phyloP scores from a whole-genome alignment of 2,888 invertebrate species.

The Boloria selene region DNA sequence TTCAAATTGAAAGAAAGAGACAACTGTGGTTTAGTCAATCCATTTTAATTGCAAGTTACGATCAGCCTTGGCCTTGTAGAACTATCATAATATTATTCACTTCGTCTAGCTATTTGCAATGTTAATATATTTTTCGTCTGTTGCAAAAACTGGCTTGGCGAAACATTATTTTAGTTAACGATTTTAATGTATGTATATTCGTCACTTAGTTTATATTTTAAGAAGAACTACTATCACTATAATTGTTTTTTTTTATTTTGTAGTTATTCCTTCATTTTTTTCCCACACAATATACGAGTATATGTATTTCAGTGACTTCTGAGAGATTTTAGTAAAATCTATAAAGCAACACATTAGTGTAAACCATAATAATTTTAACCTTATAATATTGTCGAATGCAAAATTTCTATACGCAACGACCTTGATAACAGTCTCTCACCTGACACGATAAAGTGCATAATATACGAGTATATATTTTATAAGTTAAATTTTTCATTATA shows the following conservation, averaged over 20 bases:
- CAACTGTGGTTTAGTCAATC: constrained; percentile 44
- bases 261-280: too few species aligned
- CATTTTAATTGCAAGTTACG: constrained; percentile 55
- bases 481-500: constrained; percentile 7
- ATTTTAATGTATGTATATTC: neutral
- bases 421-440: constrained; percentile 5
- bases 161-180: neutral
- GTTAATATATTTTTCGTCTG: constrained; percentile 37
- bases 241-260: too few species aligned
- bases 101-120: constrained; percentile 57
- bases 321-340: too few species aligned
- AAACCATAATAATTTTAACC: too few species aligned
- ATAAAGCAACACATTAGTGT: too few species aligned
- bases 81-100: constrained; percentile 46
- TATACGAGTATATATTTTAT: neutral
- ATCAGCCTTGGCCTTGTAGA: constrained; percentile 75
- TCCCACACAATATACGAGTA: too few species aligned
- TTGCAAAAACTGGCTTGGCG: neutral
- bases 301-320: too few species aligned
- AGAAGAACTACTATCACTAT: too few species aligned
- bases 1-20: constrained; percentile 52
- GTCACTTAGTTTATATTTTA: too few species aligned
- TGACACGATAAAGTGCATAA: neutral
- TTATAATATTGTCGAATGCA: too few species aligned
- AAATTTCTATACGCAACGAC: constrained; percentile 6